Conservation (phyloP, 2,797 vertebrate species). For the Podargus strigoides region DNA sequence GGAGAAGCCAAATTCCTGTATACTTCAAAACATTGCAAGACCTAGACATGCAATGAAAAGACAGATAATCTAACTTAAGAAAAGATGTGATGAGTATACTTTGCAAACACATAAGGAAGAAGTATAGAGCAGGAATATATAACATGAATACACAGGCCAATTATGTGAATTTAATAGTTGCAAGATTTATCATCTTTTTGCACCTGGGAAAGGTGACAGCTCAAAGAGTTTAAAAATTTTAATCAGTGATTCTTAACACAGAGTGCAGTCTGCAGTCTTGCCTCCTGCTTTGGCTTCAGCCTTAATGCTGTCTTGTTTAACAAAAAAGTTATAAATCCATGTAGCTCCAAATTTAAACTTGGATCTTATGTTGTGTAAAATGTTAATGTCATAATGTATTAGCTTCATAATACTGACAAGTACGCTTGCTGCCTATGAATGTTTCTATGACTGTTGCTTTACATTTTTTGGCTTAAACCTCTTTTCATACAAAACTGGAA, state of each 20-base stretch:
- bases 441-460: not conserved
- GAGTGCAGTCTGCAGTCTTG: not conserved
- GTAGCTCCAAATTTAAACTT: constrained; percentile 1
- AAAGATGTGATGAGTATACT: not conserved
- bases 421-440: constrained; percentile 23
- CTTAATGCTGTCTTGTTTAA: not conserved
- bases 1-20: not conserved
- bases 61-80: not conserved
- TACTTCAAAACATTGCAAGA: not conserved
- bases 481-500: not conserved
- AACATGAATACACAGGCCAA: not conserved
- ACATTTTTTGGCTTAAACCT: constrained; percentile 9
- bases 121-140: not conserved
- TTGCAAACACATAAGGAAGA: not conserved
- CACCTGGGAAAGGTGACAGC: not conserved
- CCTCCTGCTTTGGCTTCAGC: not conserved
- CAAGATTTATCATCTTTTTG: not conserved
- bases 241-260: not conserved
- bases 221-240: not conserved
- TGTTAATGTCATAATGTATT: constrained; percentile 9
- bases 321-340: not conserved
- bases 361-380: not conserved
- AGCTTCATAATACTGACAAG: constrained; percentile 22
- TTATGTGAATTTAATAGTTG: not conserved
- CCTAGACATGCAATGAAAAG: not conserved